phyloP scores from a whole-genome alignment of 2,113 vertebrate genomes.

The Melanerpes aurifrons region DNA sequence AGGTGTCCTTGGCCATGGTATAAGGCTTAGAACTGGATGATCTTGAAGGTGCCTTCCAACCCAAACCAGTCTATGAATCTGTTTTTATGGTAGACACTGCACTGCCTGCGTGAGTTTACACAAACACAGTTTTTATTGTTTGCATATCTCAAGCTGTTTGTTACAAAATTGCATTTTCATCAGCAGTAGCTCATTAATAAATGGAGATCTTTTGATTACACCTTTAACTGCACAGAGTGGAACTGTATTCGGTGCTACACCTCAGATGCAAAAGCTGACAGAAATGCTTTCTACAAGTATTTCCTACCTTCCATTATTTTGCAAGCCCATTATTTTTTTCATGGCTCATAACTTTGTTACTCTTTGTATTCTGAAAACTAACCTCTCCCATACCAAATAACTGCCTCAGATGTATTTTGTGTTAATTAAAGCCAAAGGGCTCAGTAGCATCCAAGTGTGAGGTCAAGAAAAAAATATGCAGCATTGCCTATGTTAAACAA shows the following conservation, averaged over 20 bases:
- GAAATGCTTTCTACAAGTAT: background rate
- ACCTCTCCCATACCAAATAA: background rate
- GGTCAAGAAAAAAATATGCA: background rate
- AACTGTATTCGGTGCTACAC: background rate
- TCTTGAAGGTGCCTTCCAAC: too few relatives aligned
- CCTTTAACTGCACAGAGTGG: background rate
- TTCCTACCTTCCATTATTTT: background rate
- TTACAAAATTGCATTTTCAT: background rate
- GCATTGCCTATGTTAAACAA: background rate
- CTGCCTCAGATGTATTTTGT: background rate
- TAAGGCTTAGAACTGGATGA: too few relatives aligned
- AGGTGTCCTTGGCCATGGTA: too few relatives aligned
- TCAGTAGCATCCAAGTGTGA: background rate
- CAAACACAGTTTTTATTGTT: background rate
- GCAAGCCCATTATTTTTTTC: background rate
- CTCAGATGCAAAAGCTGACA: background rate
- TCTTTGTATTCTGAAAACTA: background rate
- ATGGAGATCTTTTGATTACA: background rate
- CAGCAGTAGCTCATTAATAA: background rate
- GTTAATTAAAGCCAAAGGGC: background rate
- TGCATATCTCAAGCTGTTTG: background rate
- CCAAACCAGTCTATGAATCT: too few relatives aligned
- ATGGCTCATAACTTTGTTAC: background rate
- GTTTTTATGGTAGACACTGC: background rate
- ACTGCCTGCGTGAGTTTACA: background rate